A percentile compares a stretch with the other conserved stretches of the same genome.
These are phyloP conservation scores for Leptinotarsa texana DNA, from an alignment of 1,140 invertebrate species.

Conservation along the genomic window DNA sequence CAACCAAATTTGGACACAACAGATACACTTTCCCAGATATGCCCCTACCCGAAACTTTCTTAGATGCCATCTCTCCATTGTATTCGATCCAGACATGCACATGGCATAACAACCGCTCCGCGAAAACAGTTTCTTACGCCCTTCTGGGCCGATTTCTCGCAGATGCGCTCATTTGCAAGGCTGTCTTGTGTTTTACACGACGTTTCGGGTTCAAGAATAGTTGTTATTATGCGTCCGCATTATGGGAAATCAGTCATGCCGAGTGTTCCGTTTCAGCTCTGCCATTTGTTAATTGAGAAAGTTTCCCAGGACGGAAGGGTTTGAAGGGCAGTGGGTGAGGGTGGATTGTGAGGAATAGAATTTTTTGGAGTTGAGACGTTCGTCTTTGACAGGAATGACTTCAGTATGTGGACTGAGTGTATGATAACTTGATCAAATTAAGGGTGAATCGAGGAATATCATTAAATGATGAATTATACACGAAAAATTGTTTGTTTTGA, in stretches of 20 bases:
- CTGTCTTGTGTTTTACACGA: slow-evolving; percentile 32
- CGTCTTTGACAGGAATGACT: too few species aligned
- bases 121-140: slow-evolving; percentile 19
- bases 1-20: background rate
- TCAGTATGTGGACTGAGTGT: too few species aligned
- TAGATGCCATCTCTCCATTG: background rate
- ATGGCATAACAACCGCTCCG: slow-evolving; percentile 19
- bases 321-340: background rate
- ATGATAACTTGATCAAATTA: too few species aligned
- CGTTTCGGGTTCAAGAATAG: slow-evolving; percentile 19
- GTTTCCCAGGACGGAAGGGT: background rate
- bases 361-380: background rate
- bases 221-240: slow-evolving; percentile 18
- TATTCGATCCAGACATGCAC: slow-evolving; percentile 10
- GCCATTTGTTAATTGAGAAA: slow-evolving; percentile 6
- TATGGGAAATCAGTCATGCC: slow-evolving; percentile 30
- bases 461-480: too few species aligned
- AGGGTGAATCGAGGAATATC: too few species aligned
- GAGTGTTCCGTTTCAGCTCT: background rate
- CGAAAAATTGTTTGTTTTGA: too few species aligned
- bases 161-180: slow-evolving; percentile 34
- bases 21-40: background rate
- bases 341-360: background rate
- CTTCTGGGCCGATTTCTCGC: slow-evolving; percentile 16
- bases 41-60: background rate